Evolutionary conservation across 2,888 invertebrate genomes (phyloP).

Genomic region (Masnerella sp.): DNA sequence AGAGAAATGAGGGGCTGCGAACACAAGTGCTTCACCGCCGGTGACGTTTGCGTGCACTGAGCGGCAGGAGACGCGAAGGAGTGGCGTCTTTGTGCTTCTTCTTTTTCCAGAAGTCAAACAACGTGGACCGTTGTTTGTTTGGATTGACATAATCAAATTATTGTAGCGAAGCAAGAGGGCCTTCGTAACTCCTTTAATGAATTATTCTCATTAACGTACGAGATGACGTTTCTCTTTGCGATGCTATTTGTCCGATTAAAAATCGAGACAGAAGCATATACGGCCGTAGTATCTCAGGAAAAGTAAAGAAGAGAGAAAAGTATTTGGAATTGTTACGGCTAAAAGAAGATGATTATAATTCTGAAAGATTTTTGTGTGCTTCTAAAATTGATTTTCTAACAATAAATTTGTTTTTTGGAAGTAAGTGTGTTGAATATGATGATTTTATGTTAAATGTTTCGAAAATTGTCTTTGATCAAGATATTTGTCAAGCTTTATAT

Average conservation of each 20-base stretch:
- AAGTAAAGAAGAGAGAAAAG: too few species aligned
- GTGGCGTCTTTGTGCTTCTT: constrained; percentile 25
- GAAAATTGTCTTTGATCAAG: too few species aligned
- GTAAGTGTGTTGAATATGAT: too few species aligned
- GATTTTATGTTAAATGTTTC: too few species aligned
- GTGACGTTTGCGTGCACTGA: constrained; percentile 11
- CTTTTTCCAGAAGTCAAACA: constrained; percentile 15
- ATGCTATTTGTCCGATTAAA: constrained; percentile 26
- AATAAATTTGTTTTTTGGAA: too few species aligned
- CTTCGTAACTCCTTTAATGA: constrained; percentile 23
- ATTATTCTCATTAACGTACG: constrained; percentile 33
- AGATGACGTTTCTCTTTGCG: neutral
- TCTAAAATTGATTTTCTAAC: too few species aligned
- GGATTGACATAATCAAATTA: constrained; percentile 47
- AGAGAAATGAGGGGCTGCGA: constrained; percentile 15
- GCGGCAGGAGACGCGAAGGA: constrained; percentile 17
- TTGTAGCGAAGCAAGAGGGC: constrained; percentile 13
- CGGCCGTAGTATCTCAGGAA: neutral
- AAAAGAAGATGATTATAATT: too few species aligned
- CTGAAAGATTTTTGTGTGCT: too few species aligned
- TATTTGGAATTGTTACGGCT: too few species aligned
- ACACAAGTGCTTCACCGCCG: constrained; percentile 15
- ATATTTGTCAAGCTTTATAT: too few species aligned
- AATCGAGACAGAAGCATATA: neutral
- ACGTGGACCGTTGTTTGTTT: constrained; percentile 18